phyloP scores from a whole-genome alignment of 2,888 invertebrate species.

The Cheilosia vernalis region DNA sequence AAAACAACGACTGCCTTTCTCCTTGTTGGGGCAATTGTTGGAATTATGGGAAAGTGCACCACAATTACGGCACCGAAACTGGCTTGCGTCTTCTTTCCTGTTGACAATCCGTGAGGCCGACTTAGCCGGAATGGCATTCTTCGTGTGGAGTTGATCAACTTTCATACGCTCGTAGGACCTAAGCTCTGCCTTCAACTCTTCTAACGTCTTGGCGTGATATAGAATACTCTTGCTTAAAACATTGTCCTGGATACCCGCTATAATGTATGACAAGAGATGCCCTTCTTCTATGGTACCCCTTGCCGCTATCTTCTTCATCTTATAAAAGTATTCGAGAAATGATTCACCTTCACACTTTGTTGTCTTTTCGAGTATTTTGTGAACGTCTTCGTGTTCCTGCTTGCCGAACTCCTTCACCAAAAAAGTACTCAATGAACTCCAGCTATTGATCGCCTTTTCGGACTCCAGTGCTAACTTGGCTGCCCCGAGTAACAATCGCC shows the following conservation, averaged over 20 bases:
- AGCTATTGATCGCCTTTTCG: constrained; percentile 12
- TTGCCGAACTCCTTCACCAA: constrained; percentile 49
- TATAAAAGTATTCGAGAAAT: constrained; percentile 49
- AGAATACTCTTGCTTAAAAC: constrained; percentile 20
- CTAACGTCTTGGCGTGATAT: constrained; percentile 11
- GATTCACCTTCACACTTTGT: constrained; percentile 29
- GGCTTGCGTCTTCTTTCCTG: not conserved
- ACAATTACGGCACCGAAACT: constrained; percentile 27
- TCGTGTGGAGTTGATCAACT: too few relatives aligned
- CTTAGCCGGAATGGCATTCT: not conserved
- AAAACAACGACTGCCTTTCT: constrained; percentile 47
- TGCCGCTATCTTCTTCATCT: constrained; percentile 40
- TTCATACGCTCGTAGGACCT: constrained; percentile 1
- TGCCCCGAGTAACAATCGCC: too few relatives aligned
- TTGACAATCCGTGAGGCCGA: not conserved
- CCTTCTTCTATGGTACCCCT: constrained; percentile 29
- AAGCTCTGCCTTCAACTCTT: not conserved
- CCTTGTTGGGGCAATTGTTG: constrained; percentile 8
- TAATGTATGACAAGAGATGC: constrained; percentile 23
- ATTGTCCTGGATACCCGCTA: constrained; percentile 19
- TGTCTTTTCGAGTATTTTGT: constrained; percentile 32
- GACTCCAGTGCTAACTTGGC: constrained; percentile 41
- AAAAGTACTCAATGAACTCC: constrained; percentile 17
- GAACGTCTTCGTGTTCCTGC: constrained; percentile 4
- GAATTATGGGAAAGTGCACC: constrained; percentile 27